phyloP scores from a whole-genome alignment of 2,797 vertebrate genomes.

The Micrastur ruficollis region DNA sequence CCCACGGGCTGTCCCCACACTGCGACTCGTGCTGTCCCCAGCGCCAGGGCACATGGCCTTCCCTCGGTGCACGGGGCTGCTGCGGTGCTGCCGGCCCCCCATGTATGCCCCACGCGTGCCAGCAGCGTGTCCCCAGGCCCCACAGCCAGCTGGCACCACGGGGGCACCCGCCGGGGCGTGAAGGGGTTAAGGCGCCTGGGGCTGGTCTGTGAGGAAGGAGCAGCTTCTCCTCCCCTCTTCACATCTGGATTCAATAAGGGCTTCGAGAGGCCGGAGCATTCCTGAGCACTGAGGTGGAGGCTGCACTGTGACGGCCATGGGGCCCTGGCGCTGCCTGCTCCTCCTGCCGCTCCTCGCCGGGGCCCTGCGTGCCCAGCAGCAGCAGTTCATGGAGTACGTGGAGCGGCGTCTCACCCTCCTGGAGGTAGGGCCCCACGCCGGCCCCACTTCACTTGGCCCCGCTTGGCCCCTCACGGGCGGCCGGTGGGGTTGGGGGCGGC shows the following conservation, averaged over 20 bases:
- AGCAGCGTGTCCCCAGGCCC: background rate
- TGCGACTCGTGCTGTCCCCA: background rate
- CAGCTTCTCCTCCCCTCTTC: slow-evolving; percentile 8
- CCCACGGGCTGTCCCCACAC: background rate
- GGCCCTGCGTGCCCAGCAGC: slow-evolving; percentile 77
- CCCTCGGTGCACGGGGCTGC: background rate
- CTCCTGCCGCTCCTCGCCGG: slow-evolving; percentile 72
- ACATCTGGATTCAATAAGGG: slow-evolving; percentile 73
- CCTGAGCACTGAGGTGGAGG: slow-evolving; percentile 78
- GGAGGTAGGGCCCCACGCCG: slow-evolving; percentile 82
- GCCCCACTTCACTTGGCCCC: background rate
- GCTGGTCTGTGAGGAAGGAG: background rate
- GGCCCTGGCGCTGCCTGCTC: slow-evolving; percentile 74
- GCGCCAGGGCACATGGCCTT: background rate
- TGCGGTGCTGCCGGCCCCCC: rapidly evolving
- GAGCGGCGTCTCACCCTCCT: slow-evolving; percentile 88
- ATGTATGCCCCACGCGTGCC: rapidly evolving
- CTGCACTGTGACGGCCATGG: slow-evolving; percentile 63
- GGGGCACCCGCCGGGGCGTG: background rate
- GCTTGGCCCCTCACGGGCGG: too few species aligned
- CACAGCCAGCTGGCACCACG: rapidly evolving
- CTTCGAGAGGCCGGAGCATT: slow-evolving; percentile 69
- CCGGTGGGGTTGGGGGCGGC: background rate
- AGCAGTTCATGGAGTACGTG: slow-evolving; percentile 93
- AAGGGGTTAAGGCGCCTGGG: slow-evolving; percentile 53